Evolutionary conservation across 2,113 vertebrate genomes (phyloP).

Genomic region (Pelobates fuscus): DNA sequence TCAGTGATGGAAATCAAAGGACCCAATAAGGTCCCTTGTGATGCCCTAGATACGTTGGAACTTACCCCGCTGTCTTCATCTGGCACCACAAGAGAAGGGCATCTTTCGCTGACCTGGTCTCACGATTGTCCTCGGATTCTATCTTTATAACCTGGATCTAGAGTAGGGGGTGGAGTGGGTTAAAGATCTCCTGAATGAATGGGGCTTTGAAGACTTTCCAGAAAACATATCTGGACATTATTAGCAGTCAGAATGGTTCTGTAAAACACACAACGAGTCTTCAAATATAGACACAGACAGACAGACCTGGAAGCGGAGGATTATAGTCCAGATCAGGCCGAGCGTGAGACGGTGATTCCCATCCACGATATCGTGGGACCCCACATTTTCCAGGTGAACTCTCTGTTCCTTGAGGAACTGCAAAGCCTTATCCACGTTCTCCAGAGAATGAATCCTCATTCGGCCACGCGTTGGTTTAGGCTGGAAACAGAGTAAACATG

Average conservation of each 20-base stretch:
- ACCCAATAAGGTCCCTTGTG: background rate
- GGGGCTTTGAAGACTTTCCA: too few relatives aligned
- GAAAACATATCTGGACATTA: too few relatives aligned
- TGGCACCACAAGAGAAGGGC: constrained; percentile 94
- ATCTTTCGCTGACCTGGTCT: constrained; percentile 93
- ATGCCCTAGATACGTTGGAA: background rate
- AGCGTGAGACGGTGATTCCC: constrained; percentile 91
- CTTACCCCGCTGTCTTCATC: constrained; percentile 92
- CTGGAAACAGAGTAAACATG: constrained; percentile 56
- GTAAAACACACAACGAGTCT: too few relatives aligned
- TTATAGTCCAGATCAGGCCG: constrained; percentile 95
- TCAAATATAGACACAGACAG: too few relatives aligned
- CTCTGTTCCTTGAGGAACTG: constrained; percentile 96
- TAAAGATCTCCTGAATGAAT: too few relatives aligned
- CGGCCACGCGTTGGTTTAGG: constrained; percentile 87
- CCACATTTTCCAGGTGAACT: constrained; percentile 93
- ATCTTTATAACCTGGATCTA: constrained; percentile 95
- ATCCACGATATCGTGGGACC: constrained; percentile 93
- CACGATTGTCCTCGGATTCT: constrained; percentile 91
- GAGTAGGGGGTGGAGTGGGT: background rate
- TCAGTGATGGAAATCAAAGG: background rate
- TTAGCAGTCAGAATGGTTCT: too few relatives aligned
- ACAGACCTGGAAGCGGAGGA: constrained; percentile 90
- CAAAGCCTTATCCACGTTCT: constrained; percentile 93
- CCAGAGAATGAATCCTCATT: constrained; percentile 95